Evolutionary conservation across 2,888 invertebrate species (phyloP).

Genomic region (Sturmia bella): DNA sequence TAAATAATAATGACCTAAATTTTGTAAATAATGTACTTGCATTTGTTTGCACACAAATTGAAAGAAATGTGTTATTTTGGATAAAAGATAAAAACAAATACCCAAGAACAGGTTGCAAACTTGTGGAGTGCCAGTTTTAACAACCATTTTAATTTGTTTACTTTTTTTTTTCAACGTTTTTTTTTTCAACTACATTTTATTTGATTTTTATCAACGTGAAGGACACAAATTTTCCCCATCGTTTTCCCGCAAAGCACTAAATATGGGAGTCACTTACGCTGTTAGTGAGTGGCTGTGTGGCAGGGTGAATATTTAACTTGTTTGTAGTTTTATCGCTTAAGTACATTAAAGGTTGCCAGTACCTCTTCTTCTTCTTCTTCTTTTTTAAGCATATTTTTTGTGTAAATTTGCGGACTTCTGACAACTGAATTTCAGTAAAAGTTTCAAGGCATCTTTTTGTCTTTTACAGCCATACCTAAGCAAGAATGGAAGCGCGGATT

Average conservation of each 20-base stretch:
- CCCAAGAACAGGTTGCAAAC: neutral
- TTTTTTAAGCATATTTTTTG: neutral
- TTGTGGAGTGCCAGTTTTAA: constrained; percentile 8
- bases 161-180: neutral
- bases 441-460: too few species aligned
- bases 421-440: too few species aligned
- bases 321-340: constrained; percentile 18
- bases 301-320: constrained; percentile 20
- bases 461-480: too few species aligned
- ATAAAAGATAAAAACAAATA: constrained; percentile 16
- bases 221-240: neutral
- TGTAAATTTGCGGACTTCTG: neutral
- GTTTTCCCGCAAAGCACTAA: neutral
- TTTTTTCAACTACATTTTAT: neutral
- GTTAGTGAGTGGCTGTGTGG: constrained; percentile 16
- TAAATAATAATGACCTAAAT: too few species aligned
- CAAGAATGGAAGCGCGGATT: too few species aligned
- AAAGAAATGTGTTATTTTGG: neutral
- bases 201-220: neutral
- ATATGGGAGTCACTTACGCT: constrained; percentile 16
- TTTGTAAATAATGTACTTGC: too few species aligned
- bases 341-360: constrained; percentile 20
- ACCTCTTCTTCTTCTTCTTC: neutral
- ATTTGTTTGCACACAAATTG: neutral
- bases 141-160: neutral